Evolutionary conservation across 2,888 invertebrate genomes (phyloP).

Genomic region (Argyra leucocephala): DNA sequence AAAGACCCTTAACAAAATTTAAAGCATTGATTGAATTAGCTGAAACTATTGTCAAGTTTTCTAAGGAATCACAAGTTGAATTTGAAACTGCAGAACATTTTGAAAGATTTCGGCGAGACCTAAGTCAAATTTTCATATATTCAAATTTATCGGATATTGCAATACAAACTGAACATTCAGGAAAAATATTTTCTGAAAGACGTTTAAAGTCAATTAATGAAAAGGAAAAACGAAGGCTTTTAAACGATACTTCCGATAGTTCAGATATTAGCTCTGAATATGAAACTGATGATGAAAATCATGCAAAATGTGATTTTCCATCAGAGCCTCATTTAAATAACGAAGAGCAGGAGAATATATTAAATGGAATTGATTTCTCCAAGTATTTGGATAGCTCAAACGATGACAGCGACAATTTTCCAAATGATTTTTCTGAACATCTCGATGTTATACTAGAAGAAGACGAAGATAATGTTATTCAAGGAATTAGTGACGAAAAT

Average conservation of each 20-base stretch:
- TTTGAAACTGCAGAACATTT: background rate
- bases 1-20: background rate
- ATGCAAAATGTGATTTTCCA: background rate
- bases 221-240: constrained; percentile 7
- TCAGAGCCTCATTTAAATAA: background rate
- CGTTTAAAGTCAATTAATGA: constrained; percentile 1
- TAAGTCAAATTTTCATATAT: background rate
- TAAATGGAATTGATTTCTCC: constrained; percentile 7
- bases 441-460: background rate
- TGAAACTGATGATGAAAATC: background rate
- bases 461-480: background rate
- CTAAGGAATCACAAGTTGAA: background rate
- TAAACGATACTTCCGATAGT: background rate
- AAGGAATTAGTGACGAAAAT: background rate
- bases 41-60: background rate
- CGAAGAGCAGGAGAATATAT: background rate
- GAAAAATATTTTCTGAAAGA: background rate
- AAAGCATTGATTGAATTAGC: background rate
- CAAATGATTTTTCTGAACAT: background rate
- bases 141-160: background rate
- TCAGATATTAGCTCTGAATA: background rate
- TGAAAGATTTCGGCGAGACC: background rate
- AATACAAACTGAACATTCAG: background rate
- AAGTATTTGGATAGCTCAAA: background rate
- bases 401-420: background rate